These are phyloP conservation scores for Sphenodon punctatus DNA, from an alignment of 2,797 vertebrate species.

Conservation along the genomic window DNA sequence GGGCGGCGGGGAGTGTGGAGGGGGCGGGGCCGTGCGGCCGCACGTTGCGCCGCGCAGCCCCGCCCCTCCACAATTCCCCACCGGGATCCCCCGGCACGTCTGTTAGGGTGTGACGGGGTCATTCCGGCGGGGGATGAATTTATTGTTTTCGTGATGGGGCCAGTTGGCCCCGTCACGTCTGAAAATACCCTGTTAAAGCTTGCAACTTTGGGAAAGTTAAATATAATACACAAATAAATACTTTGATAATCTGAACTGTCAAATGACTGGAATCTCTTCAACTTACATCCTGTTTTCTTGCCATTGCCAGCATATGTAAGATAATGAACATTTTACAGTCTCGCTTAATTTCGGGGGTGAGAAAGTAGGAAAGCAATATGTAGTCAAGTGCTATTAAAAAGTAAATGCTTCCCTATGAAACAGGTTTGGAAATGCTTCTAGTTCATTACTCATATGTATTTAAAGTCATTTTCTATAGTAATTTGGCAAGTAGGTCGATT, in stretches of 20 bases:
- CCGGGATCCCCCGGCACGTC: too few relatives aligned
- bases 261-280: background rate
- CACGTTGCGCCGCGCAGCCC: too few relatives aligned
- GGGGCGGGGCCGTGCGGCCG: too few relatives aligned
- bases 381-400: background rate
- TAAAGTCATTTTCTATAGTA: background rate
- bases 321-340: background rate
- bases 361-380: background rate
- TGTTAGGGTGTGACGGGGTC: too few relatives aligned
- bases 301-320: background rate
- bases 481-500: constrained; percentile 8
- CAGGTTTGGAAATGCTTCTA: background rate
- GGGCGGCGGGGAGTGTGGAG: too few relatives aligned
- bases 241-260: background rate
- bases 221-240: background rate
- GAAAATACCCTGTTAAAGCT: too few relatives aligned
- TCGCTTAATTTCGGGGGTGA: background rate
- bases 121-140: too few relatives aligned
- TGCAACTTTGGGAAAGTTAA: background rate
- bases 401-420: background rate
- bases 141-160: too few relatives aligned
- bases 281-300: background rate
- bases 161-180: too few relatives aligned
- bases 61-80: too few relatives aligned
- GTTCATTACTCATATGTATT: background rate